Conservation (phyloP, 2,888 invertebrate species). For the Idaea aversata region DNA sequence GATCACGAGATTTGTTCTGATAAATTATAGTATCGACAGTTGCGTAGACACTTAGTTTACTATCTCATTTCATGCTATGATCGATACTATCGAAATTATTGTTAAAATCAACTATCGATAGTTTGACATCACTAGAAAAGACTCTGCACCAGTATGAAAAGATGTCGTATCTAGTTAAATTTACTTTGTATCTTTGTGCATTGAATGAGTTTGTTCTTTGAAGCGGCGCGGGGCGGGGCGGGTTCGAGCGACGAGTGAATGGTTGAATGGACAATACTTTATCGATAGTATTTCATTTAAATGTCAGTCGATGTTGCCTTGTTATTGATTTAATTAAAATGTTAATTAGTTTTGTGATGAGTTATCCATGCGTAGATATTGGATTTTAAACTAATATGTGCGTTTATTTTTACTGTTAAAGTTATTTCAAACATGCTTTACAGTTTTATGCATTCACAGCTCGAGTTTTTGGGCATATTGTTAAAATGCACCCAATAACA, state of each 20-base stretch:
- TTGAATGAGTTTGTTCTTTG: conserved; percentile 8
- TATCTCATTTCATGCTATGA: neutral
- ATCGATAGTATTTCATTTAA: neutral
- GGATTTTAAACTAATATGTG: no score
- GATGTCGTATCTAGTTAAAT: conserved; percentile 24
- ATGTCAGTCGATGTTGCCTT: neutral
- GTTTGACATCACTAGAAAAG: conserved; percentile 3
- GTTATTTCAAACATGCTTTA: no score
- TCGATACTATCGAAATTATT: conserved; percentile 7
- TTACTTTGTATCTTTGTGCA: conserved; percentile 19
- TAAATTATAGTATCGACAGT: no score
- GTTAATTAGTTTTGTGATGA: neutral
- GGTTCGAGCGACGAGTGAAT: neutral
- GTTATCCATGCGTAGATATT: neutral
- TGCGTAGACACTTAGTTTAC: no score
- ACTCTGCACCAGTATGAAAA: neutral
- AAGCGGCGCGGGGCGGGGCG: neutral
- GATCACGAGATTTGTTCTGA: no score
- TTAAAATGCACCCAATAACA: no score
- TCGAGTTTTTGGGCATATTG: no score
- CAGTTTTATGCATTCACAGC: no score
- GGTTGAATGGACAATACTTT: neutral
- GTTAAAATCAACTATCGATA: conserved; percentile 17
- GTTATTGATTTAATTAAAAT: neutral
- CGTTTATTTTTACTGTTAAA: no score